Conservation (phyloP, 2,113 vertebrate species). For the Argyrosomus japonicus region DNA sequence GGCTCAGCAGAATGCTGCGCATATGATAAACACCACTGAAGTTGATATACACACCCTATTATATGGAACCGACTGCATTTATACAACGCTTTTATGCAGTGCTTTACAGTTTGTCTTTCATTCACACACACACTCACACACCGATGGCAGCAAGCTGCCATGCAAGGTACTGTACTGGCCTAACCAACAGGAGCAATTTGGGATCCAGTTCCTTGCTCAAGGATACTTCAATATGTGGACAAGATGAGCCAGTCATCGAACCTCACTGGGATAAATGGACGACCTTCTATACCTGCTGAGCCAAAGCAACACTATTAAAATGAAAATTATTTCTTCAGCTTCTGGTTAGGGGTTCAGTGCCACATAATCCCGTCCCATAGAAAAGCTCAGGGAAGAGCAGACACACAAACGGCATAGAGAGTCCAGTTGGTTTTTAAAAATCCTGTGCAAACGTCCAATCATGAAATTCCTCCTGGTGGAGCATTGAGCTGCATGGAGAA, state of each 20-base stretch:
- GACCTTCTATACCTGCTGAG: neutral
- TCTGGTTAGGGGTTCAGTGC: neutral
- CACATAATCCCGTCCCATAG: neutral
- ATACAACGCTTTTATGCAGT: neutral
- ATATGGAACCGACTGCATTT: neutral
- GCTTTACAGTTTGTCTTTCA: neutral
- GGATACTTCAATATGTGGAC: neutral
- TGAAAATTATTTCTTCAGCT: neutral
- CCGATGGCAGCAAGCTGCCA: neutral
- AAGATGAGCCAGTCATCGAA: neutral
- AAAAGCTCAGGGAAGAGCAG: neutral
- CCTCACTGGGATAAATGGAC: neutral
- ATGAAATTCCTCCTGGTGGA: too few relatives aligned
- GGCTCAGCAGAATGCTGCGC: constrained; percentile 4
- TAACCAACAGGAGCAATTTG: neutral
- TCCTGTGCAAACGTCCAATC: too few relatives aligned
- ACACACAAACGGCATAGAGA: too few relatives aligned
- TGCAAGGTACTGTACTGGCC: neutral
- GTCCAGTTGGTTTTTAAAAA: too few relatives aligned
- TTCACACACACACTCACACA: neutral
- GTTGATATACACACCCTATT: neutral
- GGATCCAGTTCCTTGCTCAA: neutral
- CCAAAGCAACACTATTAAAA: neutral
- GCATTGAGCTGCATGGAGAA: too few relatives aligned
- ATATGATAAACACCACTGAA: constrained; percentile 3